phyloP scores from a whole-genome alignment of 2,888 invertebrate species.

The Dicyrtoma fusca region DNA sequence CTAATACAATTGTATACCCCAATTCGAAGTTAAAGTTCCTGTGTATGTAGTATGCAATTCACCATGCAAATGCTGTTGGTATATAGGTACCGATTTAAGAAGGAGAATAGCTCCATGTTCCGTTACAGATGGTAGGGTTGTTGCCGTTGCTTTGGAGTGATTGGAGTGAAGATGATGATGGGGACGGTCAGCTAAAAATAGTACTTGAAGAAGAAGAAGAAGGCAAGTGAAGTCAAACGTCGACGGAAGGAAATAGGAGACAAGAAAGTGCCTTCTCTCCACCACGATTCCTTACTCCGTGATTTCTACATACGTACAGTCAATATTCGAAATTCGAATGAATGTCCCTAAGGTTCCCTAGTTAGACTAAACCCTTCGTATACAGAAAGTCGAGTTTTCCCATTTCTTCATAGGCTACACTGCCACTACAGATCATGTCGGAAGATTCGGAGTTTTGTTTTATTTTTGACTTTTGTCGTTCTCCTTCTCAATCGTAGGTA shows the following conservation, averaged over 20 bases:
- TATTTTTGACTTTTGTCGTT: constrained; percentile 14
- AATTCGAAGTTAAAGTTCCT: no score
- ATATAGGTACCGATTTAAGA: neutral
- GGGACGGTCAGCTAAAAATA: constrained; percentile 36
- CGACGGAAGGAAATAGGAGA: neutral
- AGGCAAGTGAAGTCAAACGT: neutral
- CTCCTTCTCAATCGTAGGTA: no score
- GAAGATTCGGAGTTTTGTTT: constrained; percentile 17
- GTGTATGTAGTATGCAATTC: no score
- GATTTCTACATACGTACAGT: neutral
- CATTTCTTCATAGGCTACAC: neutral
- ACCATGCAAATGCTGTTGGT: neutral
- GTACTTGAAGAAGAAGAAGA: constrained; percentile 12
- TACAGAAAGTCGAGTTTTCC: neutral
- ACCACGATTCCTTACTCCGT: neutral
- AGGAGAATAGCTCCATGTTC: neutral
- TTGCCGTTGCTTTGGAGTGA: no score
- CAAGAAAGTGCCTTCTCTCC: neutral
- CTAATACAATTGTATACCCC: no score
- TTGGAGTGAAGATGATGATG: constrained; percentile 12
- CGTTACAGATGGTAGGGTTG: constrained; percentile 1
- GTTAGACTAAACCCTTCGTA: no score
- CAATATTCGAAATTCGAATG: neutral
- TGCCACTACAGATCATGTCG: neutral
- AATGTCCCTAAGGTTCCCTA: neutral